These are phyloP conservation scores for Exaiptasia diaphana DNA, from an alignment of 64 coral and sea anemone species.

Conservation along the genomic window DNA sequence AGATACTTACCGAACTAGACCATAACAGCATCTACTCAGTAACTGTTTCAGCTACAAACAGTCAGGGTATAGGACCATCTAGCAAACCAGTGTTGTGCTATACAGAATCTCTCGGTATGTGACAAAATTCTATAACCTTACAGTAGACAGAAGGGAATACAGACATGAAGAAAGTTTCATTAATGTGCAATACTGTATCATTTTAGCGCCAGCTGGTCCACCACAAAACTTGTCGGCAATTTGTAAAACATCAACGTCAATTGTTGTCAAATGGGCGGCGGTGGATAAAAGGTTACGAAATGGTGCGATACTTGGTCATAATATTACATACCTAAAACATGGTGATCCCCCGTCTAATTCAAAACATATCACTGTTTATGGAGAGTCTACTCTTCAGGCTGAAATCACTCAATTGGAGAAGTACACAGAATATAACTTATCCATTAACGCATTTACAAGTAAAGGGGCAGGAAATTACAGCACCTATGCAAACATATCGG, in stretches of 20 bases:
- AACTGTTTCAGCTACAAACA: no score
- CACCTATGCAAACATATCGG: neutral
- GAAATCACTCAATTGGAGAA: neutral
- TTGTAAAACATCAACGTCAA: neutral
- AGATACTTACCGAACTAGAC: no score
- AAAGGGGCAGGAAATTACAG: no score
- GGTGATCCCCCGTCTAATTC: neutral
- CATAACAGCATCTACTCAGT: no score
- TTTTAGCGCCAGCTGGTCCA: slow-evolving; percentile 7
- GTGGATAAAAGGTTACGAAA: neutral
- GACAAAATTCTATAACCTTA: no score
- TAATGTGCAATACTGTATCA: no score
- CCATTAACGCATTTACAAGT: neutral
- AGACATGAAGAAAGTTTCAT: no score
- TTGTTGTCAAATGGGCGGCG: neutral
- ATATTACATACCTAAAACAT: neutral
- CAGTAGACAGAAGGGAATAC: no score
- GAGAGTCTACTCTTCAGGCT: neutral
- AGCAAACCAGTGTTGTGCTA: no score
- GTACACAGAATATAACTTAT: slow-evolving; percentile 5
- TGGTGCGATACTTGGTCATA: slow-evolving; percentile 20
- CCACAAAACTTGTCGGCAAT: neutral
- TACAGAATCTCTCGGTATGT: no score
- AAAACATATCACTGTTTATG: neutral
- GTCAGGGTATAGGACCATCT: no score